Conservation (phyloP, 2,888 invertebrate species). For the Tetheella fluctuosa region DNA sequence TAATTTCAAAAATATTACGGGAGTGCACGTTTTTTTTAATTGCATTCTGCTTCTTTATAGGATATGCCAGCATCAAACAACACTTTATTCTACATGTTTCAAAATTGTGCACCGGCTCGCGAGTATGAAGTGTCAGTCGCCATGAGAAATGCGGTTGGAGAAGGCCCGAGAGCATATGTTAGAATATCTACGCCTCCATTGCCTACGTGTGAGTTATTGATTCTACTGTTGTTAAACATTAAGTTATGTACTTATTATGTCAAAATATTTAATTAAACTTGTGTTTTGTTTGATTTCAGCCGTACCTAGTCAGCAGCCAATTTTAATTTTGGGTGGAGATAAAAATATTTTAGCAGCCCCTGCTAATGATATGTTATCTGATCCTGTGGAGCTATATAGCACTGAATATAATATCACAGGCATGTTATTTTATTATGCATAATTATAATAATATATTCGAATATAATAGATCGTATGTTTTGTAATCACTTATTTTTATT, state of each 20-base stretch:
- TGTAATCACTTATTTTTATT: too few relatives aligned
- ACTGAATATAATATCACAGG: slow-evolving; percentile 80
- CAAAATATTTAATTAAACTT: neutral
- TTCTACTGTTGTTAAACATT: neutral
- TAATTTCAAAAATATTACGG: slow-evolving; percentile 25
- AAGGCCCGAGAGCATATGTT: slow-evolving; percentile 88
- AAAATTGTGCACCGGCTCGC: slow-evolving; percentile 87
- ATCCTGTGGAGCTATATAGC: slow-evolving; percentile 86
- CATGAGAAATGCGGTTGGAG: slow-evolving; percentile 91
- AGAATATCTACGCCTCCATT: slow-evolving; percentile 87
- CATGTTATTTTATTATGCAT: slow-evolving; percentile 31
- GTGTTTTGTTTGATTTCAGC: slow-evolving; percentile 66
- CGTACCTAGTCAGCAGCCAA: slow-evolving; percentile 87
- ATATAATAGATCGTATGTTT: too few relatives aligned
- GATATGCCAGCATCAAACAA: slow-evolving; percentile 90
- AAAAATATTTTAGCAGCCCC: slow-evolving; percentile 87
- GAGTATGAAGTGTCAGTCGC: slow-evolving; percentile 91
- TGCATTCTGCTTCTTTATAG: slow-evolving; percentile 64
- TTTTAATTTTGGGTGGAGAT: slow-evolving; percentile 88
- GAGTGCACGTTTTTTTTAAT: slow-evolving; percentile 7
- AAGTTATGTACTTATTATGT: neutral
- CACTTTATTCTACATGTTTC: slow-evolving; percentile 89
- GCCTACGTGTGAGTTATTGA: slow-evolving; percentile 83
- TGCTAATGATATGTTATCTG: slow-evolving; percentile 87
- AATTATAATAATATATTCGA: too few relatives aligned